Percentiles rank a stretch among this genome's conserved stretches.
phyloP scores from a whole-genome alignment of 2,113 vertebrate genomes.

The Megalops atlanticus region DNA sequence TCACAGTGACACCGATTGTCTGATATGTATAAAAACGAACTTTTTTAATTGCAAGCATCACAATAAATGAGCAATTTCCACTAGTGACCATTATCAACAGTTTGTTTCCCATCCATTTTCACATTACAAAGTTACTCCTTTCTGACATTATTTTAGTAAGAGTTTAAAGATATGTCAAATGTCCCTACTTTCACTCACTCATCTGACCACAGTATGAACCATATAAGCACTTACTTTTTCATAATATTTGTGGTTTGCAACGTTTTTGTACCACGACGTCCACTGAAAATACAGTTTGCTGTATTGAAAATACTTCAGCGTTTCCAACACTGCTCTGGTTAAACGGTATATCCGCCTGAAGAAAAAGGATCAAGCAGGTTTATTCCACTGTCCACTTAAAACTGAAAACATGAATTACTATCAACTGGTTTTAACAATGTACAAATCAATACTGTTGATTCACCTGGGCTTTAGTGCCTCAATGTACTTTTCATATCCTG shows the following conservation, averaged over 20 bases:
- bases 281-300: conserved; percentile 64
- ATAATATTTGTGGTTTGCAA: conserved; percentile 58
- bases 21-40: too few relatives aligned
- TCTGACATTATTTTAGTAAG: too few relatives aligned
- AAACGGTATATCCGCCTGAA: conserved; percentile 64
- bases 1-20: too few relatives aligned
- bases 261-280: conserved; percentile 66
- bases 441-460: neutral
- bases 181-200: too few relatives aligned
- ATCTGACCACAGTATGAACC: neutral
- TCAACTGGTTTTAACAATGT: neutral
- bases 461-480: conserved; percentile 72
- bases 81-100: too few relatives aligned
- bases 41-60: too few relatives aligned
- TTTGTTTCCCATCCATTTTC: too few relatives aligned
- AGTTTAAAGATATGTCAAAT: too few relatives aligned
- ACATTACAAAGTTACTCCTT: too few relatives aligned
- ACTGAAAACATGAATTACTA: neutral
- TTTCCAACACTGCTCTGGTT: conserved; percentile 64
- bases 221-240: conserved; percentile 60
- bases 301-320: conserved; percentile 67
- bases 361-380: conserved; percentile 8
- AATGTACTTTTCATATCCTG: conserved; percentile 68
- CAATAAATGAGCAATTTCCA: too few relatives aligned
- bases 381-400: neutral